Evolutionary conservation across 2,797 vertebrate species (phyloP).

Genomic region (Eptatretus atami): DNA sequence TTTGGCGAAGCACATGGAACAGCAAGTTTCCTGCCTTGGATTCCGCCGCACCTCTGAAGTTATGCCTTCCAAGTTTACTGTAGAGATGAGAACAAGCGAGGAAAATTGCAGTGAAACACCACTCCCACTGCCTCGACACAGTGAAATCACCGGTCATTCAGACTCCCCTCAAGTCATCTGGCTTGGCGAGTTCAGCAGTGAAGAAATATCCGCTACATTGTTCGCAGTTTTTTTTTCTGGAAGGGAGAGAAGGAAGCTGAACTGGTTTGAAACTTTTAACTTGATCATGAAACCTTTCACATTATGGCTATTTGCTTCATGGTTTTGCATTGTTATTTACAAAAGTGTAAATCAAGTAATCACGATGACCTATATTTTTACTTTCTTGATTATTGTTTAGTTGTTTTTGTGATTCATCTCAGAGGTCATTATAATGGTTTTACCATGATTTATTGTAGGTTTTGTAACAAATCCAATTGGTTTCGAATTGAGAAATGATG

Average conservation of each 20-base stretch:
- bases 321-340: too few relatives aligned
- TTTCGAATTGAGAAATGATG: too few relatives aligned
- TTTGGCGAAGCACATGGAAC: slow-evolving; percentile 26
- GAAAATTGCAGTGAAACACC: neutral
- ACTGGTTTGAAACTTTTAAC: slow-evolving; percentile 40
- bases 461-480: too few relatives aligned
- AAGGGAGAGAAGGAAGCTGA: slow-evolving; percentile 83
- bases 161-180: slow-evolving; percentile 31
- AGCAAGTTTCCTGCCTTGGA: neutral
- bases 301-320: neutral
- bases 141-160: neutral
- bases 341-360: too few relatives aligned
- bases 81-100: too few relatives aligned
- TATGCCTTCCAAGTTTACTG: slow-evolving; percentile 1
- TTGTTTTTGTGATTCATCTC: too few relatives aligned
- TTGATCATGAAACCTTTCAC: neutral
- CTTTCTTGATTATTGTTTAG: too few relatives aligned
- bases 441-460: too few relatives aligned
- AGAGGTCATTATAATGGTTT: too few relatives aligned
- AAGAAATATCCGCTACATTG: slow-evolving; percentile 73
- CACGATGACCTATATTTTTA: too few relatives aligned
- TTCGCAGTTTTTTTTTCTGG: slow-evolving; percentile 91
- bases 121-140: neutral
- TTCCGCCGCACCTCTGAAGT: neutral
- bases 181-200: slow-evolving; percentile 75